Conservation (phyloP, 2,888 invertebrate genomes). For the Barypeithes pellucidus region DNA sequence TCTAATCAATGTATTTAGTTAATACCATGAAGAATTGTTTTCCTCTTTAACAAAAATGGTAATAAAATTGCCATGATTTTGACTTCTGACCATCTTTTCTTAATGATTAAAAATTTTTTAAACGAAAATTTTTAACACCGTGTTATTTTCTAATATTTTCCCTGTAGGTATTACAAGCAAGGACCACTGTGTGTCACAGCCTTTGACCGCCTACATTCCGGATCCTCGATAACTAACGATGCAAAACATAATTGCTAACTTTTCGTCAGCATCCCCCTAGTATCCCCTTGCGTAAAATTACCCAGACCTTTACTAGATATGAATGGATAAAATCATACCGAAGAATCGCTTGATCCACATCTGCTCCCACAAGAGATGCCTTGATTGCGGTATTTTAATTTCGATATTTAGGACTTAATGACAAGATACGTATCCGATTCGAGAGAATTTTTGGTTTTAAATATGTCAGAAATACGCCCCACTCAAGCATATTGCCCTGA, state of each 20-base stretch:
- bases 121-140: no score
- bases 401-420: slow-evolving; percentile 67
- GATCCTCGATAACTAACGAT: slow-evolving; percentile 70
- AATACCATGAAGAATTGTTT: no score
- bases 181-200: slow-evolving; percentile 60
- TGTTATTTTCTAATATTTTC: no score
- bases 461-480: slow-evolving; percentile 65
- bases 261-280: slow-evolving; percentile 65
- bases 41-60: no score
- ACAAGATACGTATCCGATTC: slow-evolving; percentile 69
- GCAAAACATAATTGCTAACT: slow-evolving; percentile 70
- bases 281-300: slow-evolving; percentile 57
- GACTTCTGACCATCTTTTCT: no score
- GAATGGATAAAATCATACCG: slow-evolving; percentile 57
- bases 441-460: slow-evolving; percentile 59
- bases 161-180: neutral
- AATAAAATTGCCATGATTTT: no score
- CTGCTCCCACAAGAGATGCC: slow-evolving; percentile 62
- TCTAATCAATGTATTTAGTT: no score
- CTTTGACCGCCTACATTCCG: slow-evolving; percentile 65
- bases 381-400: slow-evolving; percentile 70
- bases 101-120: no score
- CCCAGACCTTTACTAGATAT: slow-evolving; percentile 57
- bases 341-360: slow-evolving; percentile 64
- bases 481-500: slow-evolving; percentile 41